Percentiles rank a stretch among this genome's conserved stretches.
phyloP scores from a whole-genome alignment of 2,113 vertebrate genomes.

The Syrrhaptes paradoxus region DNA sequence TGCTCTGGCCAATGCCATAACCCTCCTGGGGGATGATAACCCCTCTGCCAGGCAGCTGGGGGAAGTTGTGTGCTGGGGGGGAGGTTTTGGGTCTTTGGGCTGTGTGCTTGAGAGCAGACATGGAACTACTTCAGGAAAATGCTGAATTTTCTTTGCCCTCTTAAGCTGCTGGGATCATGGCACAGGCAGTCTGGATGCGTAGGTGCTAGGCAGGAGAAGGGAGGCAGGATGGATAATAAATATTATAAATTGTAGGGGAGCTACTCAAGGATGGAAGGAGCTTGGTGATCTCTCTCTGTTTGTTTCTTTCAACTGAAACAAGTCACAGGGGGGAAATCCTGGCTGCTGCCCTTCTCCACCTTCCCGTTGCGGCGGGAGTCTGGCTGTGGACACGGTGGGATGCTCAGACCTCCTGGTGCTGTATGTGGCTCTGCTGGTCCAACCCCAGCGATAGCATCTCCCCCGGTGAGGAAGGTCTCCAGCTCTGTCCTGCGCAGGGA shows the following conservation, averaged over 20 bases:
- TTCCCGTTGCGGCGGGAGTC: not conserved
- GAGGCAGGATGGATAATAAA: not conserved
- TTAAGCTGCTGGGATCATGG: not conserved
- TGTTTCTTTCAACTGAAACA: not conserved
- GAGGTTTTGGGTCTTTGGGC: not conserved
- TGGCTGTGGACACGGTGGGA: not conserved
- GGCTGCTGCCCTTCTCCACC: not conserved
- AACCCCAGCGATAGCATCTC: rapidly evolving
- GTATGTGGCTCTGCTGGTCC: not conserved
- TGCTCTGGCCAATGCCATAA: not conserved
- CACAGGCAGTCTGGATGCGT: not conserved
- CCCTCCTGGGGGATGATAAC: not conserved
- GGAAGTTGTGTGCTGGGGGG: not conserved
- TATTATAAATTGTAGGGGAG: not conserved
- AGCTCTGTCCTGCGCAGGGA: not conserved
- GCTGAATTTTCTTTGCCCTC: rapidly evolving
- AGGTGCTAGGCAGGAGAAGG: not conserved
- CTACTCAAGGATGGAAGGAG: not conserved
- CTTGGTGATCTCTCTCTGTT: not conserved
- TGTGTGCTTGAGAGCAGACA: not conserved
- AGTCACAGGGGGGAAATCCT: not conserved
- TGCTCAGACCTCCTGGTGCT: not conserved
- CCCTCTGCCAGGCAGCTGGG: not conserved
- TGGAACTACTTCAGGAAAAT: not conserved
- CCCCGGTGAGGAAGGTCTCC: not conserved